Evolutionary conservation across 2,888 invertebrate genomes (phyloP).

Genomic region (Drosophila fulvimacula): DNA sequence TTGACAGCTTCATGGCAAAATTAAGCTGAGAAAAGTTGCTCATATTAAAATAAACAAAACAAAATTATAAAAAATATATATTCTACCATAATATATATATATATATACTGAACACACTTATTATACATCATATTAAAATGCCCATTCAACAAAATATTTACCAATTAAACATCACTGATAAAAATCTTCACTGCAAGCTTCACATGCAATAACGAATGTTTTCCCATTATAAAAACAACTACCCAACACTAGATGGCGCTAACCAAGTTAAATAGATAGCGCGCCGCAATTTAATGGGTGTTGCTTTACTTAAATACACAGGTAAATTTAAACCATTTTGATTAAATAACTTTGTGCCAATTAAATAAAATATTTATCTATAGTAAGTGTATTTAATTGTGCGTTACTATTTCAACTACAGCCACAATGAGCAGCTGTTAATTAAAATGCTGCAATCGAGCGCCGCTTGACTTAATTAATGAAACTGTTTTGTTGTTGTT

Average conservation of each 20-base stretch:
- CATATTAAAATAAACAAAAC: too few relatives aligned
- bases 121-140: background rate
- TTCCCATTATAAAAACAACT: background rate
- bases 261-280: background rate
- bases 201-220: background rate
- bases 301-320: background rate
- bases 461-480: constrained; percentile 65
- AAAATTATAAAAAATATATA: background rate
- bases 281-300: background rate
- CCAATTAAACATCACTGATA: background rate
- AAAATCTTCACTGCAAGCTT: background rate
- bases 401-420: background rate
- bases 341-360: constrained; percentile 2
- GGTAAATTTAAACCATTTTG: background rate
- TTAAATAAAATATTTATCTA: background rate
- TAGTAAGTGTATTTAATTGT: constrained; percentile 17
- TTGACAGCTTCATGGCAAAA: background rate
- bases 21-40: background rate
- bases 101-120: background rate
- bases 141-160: background rate
- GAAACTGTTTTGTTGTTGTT: constrained; percentile 31
- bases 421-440: constrained; percentile 38
- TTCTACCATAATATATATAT: too few relatives aligned
- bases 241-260: constrained; percentile 8
- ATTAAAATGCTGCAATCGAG: constrained; percentile 61